phyloP scores from a whole-genome alignment of 2,113 vertebrate species.

The cat (Felis catus) region DNA sequence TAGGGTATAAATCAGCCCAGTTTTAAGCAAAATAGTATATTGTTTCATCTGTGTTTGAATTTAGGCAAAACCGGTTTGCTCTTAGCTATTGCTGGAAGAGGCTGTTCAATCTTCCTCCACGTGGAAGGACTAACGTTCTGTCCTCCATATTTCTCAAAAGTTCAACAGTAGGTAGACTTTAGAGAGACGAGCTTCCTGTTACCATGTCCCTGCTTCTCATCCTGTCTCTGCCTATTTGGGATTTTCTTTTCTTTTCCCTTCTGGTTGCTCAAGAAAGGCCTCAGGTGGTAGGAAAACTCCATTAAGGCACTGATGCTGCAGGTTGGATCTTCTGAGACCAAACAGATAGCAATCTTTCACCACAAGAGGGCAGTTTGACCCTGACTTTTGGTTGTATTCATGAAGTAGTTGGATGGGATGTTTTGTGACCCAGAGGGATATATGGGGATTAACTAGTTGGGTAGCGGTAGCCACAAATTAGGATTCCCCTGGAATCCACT shows the following conservation, averaged over 20 bases:
- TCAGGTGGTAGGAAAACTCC: not conserved
- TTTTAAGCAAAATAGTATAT: not conserved
- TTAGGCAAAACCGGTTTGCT: not conserved
- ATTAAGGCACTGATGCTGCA: not conserved
- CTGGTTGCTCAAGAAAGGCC: not conserved
- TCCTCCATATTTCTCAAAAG: not conserved
- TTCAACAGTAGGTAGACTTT: not conserved
- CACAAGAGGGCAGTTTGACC: slow-evolving; percentile 63
- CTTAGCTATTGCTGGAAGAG: not conserved
- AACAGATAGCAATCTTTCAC: not conserved
- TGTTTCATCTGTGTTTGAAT: slow-evolving; percentile 11
- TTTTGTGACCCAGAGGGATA: not conserved
- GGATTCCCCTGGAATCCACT: not conserved
- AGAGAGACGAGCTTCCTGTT: not conserved
- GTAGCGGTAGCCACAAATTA: not conserved
- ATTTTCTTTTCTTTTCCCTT: not conserved
- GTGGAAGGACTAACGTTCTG: not conserved
- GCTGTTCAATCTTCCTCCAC: not conserved
- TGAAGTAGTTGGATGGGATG: too few relatives aligned
- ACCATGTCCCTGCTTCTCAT: not conserved
- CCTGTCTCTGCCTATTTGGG: not conserved
- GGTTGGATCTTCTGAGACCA: not conserved
- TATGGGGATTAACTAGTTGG: not conserved
- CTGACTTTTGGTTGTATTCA: not conserved
- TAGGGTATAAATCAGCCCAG: not conserved